Evolutionary conservation across 2,113 vertebrate species (phyloP), one percentile per base, ranked within the genome.

Genomic region (Perccottus glenii): DNA sequence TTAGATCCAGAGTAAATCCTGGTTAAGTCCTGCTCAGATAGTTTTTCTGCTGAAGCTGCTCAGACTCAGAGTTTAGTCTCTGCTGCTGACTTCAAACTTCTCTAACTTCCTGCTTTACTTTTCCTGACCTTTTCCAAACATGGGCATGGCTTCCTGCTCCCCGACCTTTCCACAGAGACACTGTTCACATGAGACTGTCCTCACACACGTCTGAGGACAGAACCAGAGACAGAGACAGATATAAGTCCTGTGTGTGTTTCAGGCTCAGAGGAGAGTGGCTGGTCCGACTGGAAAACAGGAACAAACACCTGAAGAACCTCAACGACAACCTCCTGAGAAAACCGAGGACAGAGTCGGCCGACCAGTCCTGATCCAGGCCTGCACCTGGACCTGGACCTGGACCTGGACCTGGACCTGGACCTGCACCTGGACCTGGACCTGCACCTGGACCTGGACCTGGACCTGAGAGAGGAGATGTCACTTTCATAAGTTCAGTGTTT

Each of bases 231-330:
- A 27, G 19, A 27, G 19, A 27, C 19, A 27, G 19, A 27, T 27
- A 27, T 2, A 27, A 27, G 19, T 27, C 6, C 56, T 42, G 33
- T 60, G 14, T 51, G 43, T 56, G 0, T 67, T 49, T 4, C 85
- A 93, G 93, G 85, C 77, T 93, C 38, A 67, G 93, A 53, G 77
- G 36, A 0, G 91, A 93, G 76, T 93, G 93, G 93, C 10, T 73
- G 1, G 70, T 64, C 6, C 89, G 87, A 27, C 81, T 93, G 73
- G 92, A 93, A 51, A 86, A 19, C 52, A 70, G 88, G 15, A 93
- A 77, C 63, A 92, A 89, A 70, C 85, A 93, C 74, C 87, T 93
- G 80, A 89, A 92, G 85, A 89, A 40, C 5, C 61, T 91, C 43
- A 70, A 80, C 5, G 83, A 90, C 14, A 82, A 15, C 64, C 71